phyloP scores from a whole-genome alignment of 2,797 vertebrate species.

The Typhlichthys subterraneus region DNA sequence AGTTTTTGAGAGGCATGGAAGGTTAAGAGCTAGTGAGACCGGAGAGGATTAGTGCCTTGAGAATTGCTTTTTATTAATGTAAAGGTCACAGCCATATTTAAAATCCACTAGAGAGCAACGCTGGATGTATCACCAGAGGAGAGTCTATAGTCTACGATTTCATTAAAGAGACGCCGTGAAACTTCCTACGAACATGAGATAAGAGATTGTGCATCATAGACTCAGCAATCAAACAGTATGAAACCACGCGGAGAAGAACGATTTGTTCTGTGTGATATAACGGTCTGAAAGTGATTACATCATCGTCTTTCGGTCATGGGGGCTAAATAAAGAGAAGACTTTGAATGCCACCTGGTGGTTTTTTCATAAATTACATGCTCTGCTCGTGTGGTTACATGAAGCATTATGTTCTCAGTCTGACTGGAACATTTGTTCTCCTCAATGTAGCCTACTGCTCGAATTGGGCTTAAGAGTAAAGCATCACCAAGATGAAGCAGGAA shows the following conservation, averaged over 20 bases:
- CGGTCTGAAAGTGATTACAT: constrained; percentile 72
- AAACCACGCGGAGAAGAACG: background rate
- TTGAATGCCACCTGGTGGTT: constrained; percentile 74
- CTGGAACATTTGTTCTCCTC: constrained; percentile 56
- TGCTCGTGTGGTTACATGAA: constrained; percentile 33
- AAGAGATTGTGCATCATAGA: constrained; percentile 34
- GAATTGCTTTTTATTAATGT: constrained; percentile 72
- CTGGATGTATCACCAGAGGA: constrained; percentile 44
- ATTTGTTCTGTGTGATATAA: constrained; percentile 68
- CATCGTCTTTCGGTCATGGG: constrained; percentile 49
- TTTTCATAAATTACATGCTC: constrained; percentile 11
- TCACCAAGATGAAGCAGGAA: constrained; percentile 38
- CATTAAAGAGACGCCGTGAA: constrained; percentile 53
- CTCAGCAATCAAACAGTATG: constrained; percentile 38
- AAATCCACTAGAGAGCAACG: constrained; percentile 57
- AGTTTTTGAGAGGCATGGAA: constrained; percentile 56
- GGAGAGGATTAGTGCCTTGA: constrained; percentile 68
- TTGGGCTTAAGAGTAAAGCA: constrained; percentile 31
- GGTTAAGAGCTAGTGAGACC: constrained; percentile 69
- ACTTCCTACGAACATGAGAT: constrained; percentile 47
- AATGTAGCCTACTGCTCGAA: constrained; percentile 35
- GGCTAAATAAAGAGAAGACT: constrained; percentile 50
- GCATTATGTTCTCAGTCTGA: constrained; percentile 35
- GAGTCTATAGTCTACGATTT: constrained; percentile 61
- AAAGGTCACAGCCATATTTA: constrained; percentile 75